Evolutionary conservation across 1,140 invertebrate genomes (phyloP).

Genomic region (Euglossa dilemma): DNA sequence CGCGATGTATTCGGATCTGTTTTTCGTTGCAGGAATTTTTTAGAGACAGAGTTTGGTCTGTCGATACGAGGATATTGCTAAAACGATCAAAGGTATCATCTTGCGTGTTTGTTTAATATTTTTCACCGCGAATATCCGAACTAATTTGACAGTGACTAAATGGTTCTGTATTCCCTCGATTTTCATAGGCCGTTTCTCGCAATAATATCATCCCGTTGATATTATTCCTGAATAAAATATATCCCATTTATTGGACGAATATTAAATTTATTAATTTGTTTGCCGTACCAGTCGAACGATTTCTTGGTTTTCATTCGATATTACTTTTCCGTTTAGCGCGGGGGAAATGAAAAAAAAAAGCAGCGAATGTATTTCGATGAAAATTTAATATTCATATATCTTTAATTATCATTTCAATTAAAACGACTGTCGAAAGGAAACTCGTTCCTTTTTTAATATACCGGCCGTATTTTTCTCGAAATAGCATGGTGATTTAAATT

Average conservation of each 20-base stretch:
- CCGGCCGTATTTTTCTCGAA: not conserved
- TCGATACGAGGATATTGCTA: too few relatives aligned
- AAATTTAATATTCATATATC: not conserved
- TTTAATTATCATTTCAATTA: not conserved
- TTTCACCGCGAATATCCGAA: not conserved
- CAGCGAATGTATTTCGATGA: not conserved
- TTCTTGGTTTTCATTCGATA: not conserved
- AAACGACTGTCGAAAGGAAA: not conserved
- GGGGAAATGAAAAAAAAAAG: too few relatives aligned
- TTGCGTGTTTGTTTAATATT: not conserved
- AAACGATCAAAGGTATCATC: not conserved
- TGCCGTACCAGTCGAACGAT: not conserved
- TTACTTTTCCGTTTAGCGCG: not conserved
- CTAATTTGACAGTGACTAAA: not conserved
- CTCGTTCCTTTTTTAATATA: not conserved
- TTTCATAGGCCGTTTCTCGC: not conserved
- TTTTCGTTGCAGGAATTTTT: too few relatives aligned
- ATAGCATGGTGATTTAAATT: not conserved
- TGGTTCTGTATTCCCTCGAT: not conserved
- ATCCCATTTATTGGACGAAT: not conserved
- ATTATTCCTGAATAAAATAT: not conserved
- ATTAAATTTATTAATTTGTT: constrained; percentile 13
- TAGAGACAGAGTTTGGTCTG: too few relatives aligned
- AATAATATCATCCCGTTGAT: not conserved
- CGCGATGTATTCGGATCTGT: too few relatives aligned